phyloP scores from a whole-genome alignment of 2,113 vertebrate species.

The Tenrec ecaudatus region DNA sequence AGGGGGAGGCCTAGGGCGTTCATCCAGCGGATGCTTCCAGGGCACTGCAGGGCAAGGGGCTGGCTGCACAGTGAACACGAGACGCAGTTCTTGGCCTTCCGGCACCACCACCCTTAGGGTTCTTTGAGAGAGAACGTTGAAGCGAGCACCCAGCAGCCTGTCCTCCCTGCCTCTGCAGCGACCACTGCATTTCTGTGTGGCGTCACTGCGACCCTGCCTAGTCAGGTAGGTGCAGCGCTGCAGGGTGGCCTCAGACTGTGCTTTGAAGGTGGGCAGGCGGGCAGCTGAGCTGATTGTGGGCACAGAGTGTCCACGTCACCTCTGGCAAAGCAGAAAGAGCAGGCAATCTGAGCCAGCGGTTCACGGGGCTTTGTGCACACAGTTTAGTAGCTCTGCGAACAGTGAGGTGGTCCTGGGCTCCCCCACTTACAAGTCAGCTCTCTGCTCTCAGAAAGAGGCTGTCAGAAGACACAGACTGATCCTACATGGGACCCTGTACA shows the following conservation, averaged over 20 bases:
- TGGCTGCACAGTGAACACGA: no score
- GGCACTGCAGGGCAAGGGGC: not conserved
- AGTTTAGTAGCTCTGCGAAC: not conserved
- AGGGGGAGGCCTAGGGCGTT: not conserved
- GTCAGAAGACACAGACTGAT: not conserved
- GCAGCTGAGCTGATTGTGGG: not conserved
- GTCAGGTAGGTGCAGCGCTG: not conserved
- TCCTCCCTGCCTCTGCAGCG: not conserved
- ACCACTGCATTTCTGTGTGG: not conserved
- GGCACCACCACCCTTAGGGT: not conserved
- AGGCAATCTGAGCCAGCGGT: not conserved
- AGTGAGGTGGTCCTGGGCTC: not conserved
- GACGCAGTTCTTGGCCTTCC: no score
- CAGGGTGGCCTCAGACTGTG: not conserved
- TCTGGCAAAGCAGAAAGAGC: not conserved
- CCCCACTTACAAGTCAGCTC: not conserved
- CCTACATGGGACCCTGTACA: not conserved
- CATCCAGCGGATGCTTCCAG: not conserved
- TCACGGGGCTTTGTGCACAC: not conserved
- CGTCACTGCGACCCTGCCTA: rapidly evolving
- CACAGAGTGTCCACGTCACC: not conserved
- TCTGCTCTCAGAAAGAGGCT: not conserved
- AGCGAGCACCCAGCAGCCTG: not conserved
- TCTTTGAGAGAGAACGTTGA: not conserved
- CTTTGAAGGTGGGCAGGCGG: not conserved